Percentiles rank a stretch among this genome's conserved stretches.
Evolutionary conservation across 2,797 vertebrate genomes (phyloP).

Genomic region (Eleutherodactylus coqui): DNA sequence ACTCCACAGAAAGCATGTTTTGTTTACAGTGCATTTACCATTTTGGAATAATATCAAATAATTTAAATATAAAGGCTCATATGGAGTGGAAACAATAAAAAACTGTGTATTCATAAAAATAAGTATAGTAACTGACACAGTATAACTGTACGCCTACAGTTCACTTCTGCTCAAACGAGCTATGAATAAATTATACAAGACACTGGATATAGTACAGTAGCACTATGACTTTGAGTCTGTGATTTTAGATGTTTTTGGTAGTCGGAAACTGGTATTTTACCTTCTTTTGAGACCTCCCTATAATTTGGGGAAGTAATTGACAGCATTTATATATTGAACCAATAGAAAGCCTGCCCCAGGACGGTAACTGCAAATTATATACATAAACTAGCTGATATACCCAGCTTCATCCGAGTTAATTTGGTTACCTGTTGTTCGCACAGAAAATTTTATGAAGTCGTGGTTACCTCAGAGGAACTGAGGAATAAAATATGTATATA

Average conservation of each 20-base stretch:
- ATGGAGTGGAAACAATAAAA: slow-evolving; percentile 29
- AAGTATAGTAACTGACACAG: slow-evolving; percentile 44
- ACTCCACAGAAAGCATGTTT: slow-evolving; percentile 45
- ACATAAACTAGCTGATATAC: too few relatives aligned
- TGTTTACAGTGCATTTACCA: slow-evolving; percentile 58
- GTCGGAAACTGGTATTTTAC: neutral
- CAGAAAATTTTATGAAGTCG: too few relatives aligned
- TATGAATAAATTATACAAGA: slow-evolving; percentile 23
- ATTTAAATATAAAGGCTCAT: slow-evolving; percentile 53
- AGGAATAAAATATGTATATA: too few relatives aligned
- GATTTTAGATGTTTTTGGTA: neutral
- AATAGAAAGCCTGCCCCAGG: too few relatives aligned
- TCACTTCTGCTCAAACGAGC: slow-evolving; percentile 16
- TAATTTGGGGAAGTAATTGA: neutral
- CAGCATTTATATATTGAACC: too few relatives aligned
- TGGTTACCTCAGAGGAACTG: too few relatives aligned
- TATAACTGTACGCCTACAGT: slow-evolving; percentile 48
- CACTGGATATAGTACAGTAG: neutral
- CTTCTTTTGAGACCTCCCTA: neutral
- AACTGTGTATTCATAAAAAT: slow-evolving; percentile 52
- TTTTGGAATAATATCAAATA: slow-evolving; percentile 59
- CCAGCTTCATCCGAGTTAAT: too few relatives aligned
- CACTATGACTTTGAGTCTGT: neutral
- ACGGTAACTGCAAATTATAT: too few relatives aligned
- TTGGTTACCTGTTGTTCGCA: too few relatives aligned